These are phyloP conservation scores for Apomyelois bistriatella DNA, from an alignment of 2,888 invertebrate species.

Conservation along the genomic window DNA sequence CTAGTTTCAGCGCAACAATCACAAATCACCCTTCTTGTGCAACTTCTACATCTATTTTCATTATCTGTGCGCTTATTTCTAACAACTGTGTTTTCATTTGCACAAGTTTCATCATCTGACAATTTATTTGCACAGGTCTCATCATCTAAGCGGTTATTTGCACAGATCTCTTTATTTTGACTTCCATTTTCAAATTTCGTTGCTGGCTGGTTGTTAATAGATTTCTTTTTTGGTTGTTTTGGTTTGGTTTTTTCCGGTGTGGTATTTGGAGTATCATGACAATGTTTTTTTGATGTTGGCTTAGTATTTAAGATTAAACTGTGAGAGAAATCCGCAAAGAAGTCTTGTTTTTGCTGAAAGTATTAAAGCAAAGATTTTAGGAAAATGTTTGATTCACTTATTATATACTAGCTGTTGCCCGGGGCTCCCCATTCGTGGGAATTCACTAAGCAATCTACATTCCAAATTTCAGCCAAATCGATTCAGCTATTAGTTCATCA, in stretches of 20 bases:
- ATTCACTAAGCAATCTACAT: too few relatives aligned
- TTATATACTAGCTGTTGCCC: too few relatives aligned
- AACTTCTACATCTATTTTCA: neutral
- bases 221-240: slow-evolving; percentile 15
- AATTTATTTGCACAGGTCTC: neutral
- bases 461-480: too few relatives aligned
- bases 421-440: too few relatives aligned
- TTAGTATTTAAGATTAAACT: slow-evolving; percentile 37
- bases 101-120: neutral
- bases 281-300: slow-evolving; percentile 41
- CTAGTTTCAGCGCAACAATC: slow-evolving; percentile 38
- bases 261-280: slow-evolving; percentile 35
- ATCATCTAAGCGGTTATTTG: neutral
- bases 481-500: too few relatives aligned
- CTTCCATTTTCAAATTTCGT: slow-evolving; percentile 8
- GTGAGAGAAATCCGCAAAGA: slow-evolving; percentile 55
- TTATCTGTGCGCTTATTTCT: slow-evolving; percentile 4
- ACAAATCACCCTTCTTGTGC: slow-evolving; percentile 28
- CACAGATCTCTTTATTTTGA: neutral
- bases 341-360: slow-evolving; percentile 57
- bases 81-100: slow-evolving; percentile 4
- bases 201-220: slow-evolving; percentile 11
- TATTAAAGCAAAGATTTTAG: neutral
- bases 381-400: too few relatives aligned
- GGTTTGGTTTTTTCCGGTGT: slow-evolving; percentile 20